These are phyloP conservation scores for Peromyscus melanophrys DNA, from an alignment of 2,797 vertebrate genomes.

Conservation along the genomic window DNA sequence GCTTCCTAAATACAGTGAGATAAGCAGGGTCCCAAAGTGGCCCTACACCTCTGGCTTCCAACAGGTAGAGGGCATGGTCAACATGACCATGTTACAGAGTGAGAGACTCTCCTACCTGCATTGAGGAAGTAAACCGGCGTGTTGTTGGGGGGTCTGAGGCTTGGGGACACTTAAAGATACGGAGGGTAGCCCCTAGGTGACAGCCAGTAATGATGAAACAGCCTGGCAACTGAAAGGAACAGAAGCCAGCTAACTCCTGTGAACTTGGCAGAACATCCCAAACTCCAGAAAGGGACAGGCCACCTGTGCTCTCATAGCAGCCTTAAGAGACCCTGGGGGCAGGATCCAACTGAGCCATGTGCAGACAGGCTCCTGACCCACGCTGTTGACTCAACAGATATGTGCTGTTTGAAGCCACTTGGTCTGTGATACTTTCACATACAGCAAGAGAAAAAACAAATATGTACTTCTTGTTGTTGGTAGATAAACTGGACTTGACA, in stretches of 20 bases:
- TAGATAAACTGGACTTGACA: neutral
- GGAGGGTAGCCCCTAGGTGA: neutral
- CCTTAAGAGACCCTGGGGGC: neutral
- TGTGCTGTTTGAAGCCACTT: neutral
- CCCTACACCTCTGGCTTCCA: neutral
- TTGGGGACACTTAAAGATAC: too few species aligned
- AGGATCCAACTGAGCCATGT: neutral
- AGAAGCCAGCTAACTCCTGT: neutral
- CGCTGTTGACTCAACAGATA: neutral
- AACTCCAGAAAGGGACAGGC: neutral
- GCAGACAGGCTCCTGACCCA: neutral
- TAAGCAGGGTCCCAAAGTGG: neutral
- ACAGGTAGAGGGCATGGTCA: neutral
- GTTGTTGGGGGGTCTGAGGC: neutral
- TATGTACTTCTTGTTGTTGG: neutral
- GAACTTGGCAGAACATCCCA: neutral
- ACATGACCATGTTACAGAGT: neutral
- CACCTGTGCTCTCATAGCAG: accelerated
- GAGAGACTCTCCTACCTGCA: neutral
- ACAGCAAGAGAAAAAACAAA: neutral
- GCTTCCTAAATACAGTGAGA: accelerated
- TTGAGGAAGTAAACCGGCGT: neutral
- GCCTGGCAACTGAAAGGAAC: neutral
- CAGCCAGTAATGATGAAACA: neutral
- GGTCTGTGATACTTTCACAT: neutral